These are phyloP conservation scores for Tamandua tetradactyla DNA, from an alignment of 2,797 vertebrate species.

Conservation along the genomic window DNA sequence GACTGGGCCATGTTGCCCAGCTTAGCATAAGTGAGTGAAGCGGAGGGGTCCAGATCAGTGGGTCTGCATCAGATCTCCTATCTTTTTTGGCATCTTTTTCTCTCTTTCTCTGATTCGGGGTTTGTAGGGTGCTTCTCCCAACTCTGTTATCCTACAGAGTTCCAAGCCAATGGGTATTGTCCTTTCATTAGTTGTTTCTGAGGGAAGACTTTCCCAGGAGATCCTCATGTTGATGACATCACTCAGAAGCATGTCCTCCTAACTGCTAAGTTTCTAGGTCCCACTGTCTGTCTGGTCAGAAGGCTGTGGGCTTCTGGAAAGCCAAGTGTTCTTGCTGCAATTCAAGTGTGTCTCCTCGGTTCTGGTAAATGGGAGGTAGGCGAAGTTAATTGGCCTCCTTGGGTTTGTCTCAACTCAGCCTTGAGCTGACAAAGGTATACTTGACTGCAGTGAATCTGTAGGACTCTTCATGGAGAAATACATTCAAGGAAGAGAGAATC, in stretches of 20 bases:
- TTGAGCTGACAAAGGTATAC: constrained; percentile 37
- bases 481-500: not conserved
- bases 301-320: not conserved
- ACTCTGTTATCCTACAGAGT: too few species aligned
- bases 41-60: too few species aligned
- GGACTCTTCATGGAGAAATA: not conserved
- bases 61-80: too few species aligned
- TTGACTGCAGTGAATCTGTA: not conserved
- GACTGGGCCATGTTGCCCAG: too few species aligned
- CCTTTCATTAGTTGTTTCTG: too few species aligned
- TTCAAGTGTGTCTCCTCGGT: not conserved
- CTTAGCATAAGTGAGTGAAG: too few species aligned
- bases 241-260: not conserved
- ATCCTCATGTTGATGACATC: too few species aligned
- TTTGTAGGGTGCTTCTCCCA: too few species aligned
- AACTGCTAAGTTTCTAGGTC: not conserved
- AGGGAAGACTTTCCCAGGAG: not conserved
- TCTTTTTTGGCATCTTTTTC: too few species aligned
- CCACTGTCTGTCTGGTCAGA: not conserved
- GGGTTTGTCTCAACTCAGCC: not conserved
- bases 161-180: too few species aligned
- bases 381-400: not conserved
- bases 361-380: too few species aligned
- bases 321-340: not conserved
- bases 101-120: too few species aligned